These are phyloP conservation scores for Iphiclides podalirius DNA, from an alignment of 2,888 invertebrate genomes.

Conservation along the genomic window DNA sequence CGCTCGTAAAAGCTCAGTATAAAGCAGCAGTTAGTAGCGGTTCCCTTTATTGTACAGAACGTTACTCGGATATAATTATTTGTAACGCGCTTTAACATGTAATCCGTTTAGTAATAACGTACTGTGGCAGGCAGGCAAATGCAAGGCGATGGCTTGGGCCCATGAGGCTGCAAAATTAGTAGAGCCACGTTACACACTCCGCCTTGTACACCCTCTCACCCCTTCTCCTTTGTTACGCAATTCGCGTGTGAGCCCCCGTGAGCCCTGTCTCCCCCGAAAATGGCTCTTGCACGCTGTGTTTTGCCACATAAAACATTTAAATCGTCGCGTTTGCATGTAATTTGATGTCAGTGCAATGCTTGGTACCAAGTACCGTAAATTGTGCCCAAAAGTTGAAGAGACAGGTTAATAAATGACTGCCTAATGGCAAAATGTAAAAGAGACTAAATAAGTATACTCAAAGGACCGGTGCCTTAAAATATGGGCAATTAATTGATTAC, in stretches of 20 bases:
- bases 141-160: slow-evolving; percentile 45
- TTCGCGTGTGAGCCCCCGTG: slow-evolving; percentile 7
- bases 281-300: slow-evolving; percentile 3
- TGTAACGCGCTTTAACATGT: slow-evolving; percentile 47
- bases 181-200: slow-evolving; percentile 48
- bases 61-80: slow-evolving; percentile 36
- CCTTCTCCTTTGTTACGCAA: slow-evolving; percentile 19
- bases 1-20: no score
- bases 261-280: neutral
- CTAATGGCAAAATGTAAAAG: no score
- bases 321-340: slow-evolving; percentile 6
- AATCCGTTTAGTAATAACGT: slow-evolving; percentile 50
- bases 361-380: neutral
- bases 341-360: slow-evolving; percentile 1
- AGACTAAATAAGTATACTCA: no score
- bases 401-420: no score
- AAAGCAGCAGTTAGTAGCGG: neutral
- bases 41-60: slow-evolving; percentile 9
- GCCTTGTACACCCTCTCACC: slow-evolving; percentile 24
- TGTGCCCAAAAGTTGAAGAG: no score
- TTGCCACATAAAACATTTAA: slow-evolving; percentile 2
- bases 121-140: slow-evolving; percentile 47
- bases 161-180: slow-evolving; percentile 65
- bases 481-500: no score
- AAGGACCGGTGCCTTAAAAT: no score